A percentile compares a stretch with the other conserved stretches of the same genome.
Evolutionary conservation across 2,113 vertebrate genomes (phyloP).

Genomic region (Pimephales promelas): DNA sequence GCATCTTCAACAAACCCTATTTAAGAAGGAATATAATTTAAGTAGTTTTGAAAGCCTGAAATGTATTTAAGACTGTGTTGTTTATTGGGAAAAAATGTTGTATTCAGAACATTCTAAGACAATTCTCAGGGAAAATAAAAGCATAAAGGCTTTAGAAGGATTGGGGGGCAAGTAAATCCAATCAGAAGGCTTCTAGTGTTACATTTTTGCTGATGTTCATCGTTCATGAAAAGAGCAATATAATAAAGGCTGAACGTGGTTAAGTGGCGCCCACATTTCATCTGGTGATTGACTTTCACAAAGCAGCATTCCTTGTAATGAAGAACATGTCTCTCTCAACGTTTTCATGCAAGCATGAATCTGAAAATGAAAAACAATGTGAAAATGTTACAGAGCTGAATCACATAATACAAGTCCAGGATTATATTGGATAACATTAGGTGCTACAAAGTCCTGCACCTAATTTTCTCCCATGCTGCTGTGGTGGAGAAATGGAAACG

Average conservation of each 20-base stretch:
- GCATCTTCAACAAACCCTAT: no score
- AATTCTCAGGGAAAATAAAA: not conserved
- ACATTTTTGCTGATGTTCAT: not conserved
- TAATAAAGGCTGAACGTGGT: not conserved
- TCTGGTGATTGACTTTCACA: constrained; percentile 22
- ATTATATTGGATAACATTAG: constrained; percentile 7
- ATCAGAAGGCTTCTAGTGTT: not conserved
- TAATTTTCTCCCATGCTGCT: constrained; percentile 1
- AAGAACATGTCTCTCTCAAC: constrained; percentile 14
- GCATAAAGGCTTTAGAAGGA: not conserved
- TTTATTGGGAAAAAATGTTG: not conserved
- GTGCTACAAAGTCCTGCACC: not conserved
- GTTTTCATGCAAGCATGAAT: not conserved
- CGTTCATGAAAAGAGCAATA: not conserved
- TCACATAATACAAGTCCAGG: not conserved
- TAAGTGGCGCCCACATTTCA: not conserved
- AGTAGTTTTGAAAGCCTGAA: not conserved
- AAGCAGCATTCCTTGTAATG: constrained; percentile 7
- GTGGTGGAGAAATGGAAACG: not conserved
- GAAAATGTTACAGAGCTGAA: not conserved
- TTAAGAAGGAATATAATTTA: not conserved
- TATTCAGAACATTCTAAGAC: not conserved
- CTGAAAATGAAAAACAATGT: constrained; percentile 17
- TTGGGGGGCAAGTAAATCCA: not conserved
- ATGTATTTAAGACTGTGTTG: not conserved